phyloP scores from a whole-genome alignment of 2,888 invertebrate species.

The Ormyrus labotus region DNA sequence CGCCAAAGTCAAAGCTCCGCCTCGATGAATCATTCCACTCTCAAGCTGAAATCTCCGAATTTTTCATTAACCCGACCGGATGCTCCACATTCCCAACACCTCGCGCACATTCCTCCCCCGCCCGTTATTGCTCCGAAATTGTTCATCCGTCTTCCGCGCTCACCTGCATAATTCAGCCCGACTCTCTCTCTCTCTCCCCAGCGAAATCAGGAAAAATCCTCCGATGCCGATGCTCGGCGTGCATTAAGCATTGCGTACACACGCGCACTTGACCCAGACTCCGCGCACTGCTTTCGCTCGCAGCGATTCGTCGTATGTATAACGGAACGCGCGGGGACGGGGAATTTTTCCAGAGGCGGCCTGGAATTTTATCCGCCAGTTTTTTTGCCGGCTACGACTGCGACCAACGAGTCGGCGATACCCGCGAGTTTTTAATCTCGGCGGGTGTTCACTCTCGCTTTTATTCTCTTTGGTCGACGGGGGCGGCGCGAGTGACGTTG shows the following conservation, averaged over 20 bases:
- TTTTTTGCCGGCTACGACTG: too few relatives aligned
- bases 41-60: not conserved
- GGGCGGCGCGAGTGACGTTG: too few relatives aligned
- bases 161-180: slow-evolving; percentile 11
- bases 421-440: slow-evolving; percentile 13
- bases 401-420: not conserved
- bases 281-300: not conserved
- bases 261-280: slow-evolving; percentile 37
- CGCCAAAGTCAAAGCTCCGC: not conserved
- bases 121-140: slow-evolving; percentile 1
- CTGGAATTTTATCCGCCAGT: slow-evolving; percentile 33
- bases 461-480: not conserved
- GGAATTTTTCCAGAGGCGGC: slow-evolving; percentile 27
- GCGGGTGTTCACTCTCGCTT: not conserved
- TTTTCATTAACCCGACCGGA: slow-evolving; percentile 10
- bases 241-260: slow-evolving; percentile 4
- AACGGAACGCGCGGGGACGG: not conserved
- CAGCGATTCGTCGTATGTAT: not conserved
- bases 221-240: not conserved
- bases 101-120: not conserved
- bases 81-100: slow-evolving; percentile 8
- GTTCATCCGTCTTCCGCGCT: slow-evolving; percentile 22
- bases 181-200: slow-evolving; percentile 2
- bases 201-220: slow-evolving; percentile 21
- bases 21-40: not conserved